phyloP scores from a whole-genome alignment of 2,888 invertebrate genomes.

The Tribolium freemani region DNA sequence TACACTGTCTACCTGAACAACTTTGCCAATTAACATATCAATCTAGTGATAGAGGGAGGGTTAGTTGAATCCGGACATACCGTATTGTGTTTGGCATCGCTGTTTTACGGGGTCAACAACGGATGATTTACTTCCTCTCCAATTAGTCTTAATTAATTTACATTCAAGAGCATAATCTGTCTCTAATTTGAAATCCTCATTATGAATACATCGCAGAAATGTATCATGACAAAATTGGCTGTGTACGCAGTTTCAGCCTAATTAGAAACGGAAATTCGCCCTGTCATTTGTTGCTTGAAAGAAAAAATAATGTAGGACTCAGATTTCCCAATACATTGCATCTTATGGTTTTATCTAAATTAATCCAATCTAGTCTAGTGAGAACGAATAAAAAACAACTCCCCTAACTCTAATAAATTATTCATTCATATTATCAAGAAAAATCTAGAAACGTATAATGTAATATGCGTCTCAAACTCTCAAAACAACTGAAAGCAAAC shows the following conservation, averaged over 20 bases:
- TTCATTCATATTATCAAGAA: no score
- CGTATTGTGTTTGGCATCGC: conserved; percentile 32
- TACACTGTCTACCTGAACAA: conserved; percentile 4
- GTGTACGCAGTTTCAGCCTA: not conserved
- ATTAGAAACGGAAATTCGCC: not conserved
- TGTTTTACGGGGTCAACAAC: conserved; percentile 48
- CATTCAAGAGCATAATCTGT: conserved; percentile 50
- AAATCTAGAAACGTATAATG: no score
- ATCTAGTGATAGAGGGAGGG: conserved; percentile 24
- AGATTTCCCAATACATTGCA: no score
- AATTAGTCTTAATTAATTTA: conserved; percentile 57
- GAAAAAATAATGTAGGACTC: not conserved
- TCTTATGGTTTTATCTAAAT: no score
- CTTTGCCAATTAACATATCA: conserved; percentile 28
- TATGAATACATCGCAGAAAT: conserved; percentile 3
- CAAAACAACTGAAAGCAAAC: no score
- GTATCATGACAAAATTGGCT: not conserved
- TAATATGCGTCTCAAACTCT: no score
- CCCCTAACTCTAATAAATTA: no score
- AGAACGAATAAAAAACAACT: no score
- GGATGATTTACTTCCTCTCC: conserved; percentile 50
- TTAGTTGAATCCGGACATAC: conserved; percentile 34
- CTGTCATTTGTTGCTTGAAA: not conserved
- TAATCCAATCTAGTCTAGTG: no score
- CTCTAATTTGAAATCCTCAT: conserved; percentile 23